phyloP scores from a whole-genome alignment of 2,888 invertebrate genomes.

The Cylloceria caligata region DNA sequence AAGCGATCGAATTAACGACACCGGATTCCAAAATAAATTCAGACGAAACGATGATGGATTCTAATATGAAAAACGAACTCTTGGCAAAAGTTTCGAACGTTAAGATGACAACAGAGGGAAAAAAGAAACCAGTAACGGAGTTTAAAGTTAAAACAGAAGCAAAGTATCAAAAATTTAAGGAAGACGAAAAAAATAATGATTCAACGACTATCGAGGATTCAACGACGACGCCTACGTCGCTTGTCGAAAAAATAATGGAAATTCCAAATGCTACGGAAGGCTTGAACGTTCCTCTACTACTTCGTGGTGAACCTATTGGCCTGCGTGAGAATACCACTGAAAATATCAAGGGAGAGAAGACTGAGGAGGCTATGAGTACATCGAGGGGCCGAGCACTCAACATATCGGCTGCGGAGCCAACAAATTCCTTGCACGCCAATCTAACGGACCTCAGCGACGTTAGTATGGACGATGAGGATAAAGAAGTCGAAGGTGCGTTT shows the following conservation, averaged over 20 bases:
- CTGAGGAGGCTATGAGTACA: slow-evolving; percentile 41
- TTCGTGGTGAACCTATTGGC: slow-evolving; percentile 72
- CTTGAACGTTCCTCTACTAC: slow-evolving; percentile 69
- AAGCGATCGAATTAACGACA: slow-evolving; percentile 12
- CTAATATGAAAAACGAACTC: slow-evolving; percentile 52
- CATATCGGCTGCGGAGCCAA: slow-evolving; percentile 80
- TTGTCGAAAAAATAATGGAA: slow-evolving; percentile 57
- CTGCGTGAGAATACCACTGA: slow-evolving; percentile 36
- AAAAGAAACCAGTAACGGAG: slow-evolving; percentile 76
- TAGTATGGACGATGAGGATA: slow-evolving; percentile 89
- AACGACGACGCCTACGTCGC: slow-evolving; percentile 72
- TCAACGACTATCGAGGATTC: slow-evolving; percentile 87
- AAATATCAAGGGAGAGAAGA: slow-evolving; percentile 32
- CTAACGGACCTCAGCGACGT: slow-evolving; percentile 91
- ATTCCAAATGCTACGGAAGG: slow-evolving; percentile 43
- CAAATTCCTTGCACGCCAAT: slow-evolving; percentile 81
- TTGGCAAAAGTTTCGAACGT: slow-evolving; percentile 70
- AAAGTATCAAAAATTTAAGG: slow-evolving; percentile 77
- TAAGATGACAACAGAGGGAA: slow-evolving; percentile 73
- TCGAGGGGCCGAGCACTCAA: slow-evolving; percentile 80
- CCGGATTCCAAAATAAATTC: slow-evolving; percentile 61
- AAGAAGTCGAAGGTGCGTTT: slow-evolving; percentile 80
- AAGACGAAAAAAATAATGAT: slow-evolving; percentile 70
- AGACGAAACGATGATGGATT: slow-evolving; percentile 34
- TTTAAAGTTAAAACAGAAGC: slow-evolving; percentile 77